Base-by-base conservation (phyloP, 2,888 invertebrate species). In the Nemapogon koenigi region DNA sequence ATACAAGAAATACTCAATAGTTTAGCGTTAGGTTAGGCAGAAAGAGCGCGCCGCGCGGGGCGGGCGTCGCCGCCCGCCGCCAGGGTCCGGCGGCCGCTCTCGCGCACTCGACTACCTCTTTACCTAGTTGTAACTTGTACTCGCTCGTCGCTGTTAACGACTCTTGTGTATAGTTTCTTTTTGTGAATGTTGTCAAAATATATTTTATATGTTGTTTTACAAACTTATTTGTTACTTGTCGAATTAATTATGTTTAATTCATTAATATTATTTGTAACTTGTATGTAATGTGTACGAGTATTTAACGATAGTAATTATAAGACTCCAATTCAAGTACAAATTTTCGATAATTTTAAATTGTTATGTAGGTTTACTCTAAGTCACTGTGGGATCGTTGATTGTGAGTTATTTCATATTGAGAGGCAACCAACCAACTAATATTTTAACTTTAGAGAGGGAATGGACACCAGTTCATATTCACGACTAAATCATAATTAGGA, bases 261-360 rank as follows among this genome's bases (percentile, higher is more conserved):
- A 57, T 55, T 52, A 28, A 37, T 13, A 13, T 37, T 28, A 28
- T 19, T 18, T n/a, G 16, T 13, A 13, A 19, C 33, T 33, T 33
- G 33, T 33, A n/a, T n/a, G n/a, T n/a, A n/a, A n/a, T n/a, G n/a
- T n/a, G n/a, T n/a, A 19, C 33, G 13, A 14, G 56, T 56, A 51
- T 51, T 14, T 11, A 26, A 54, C 56, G 52, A 53, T 59, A 65
- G 62, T 58, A 62, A 59, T 56, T 62, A 61, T 70, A 64, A 58
- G 65, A 66, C 68, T 70, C 68, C 71, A 72, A 75, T 67, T 69
- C 70, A 73, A 76, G 76, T 78, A 78, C 76, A 78, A 78, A 76
- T 75, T 73, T 68, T 73, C 62, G 62, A 67, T 71, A 71, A 69
- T 69, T 69, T 66, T 69, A 67, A n/a, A 75, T 73, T 68, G 73